Conservation (phyloP, 2,888 invertebrate genomes). For the Phortica magna region DNA sequence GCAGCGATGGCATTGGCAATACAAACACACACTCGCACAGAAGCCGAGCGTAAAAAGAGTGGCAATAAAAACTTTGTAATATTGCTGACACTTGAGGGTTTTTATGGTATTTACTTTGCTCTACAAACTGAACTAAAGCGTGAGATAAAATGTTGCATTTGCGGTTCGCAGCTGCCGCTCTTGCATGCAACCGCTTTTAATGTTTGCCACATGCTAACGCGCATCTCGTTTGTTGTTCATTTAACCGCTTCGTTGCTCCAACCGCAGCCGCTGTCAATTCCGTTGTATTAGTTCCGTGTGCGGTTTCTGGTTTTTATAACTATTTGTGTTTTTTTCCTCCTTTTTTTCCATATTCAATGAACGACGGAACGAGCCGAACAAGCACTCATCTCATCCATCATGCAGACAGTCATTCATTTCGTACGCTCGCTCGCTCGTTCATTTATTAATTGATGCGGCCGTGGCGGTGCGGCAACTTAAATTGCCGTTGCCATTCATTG, state of each 20-base stretch:
- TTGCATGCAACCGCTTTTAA: slow-evolving; percentile 2
- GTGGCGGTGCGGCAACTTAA: slow-evolving; percentile 4
- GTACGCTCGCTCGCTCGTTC: background rate
- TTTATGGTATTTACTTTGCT: slow-evolving; percentile 34
- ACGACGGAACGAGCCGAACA: background rate
- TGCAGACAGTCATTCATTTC: slow-evolving; percentile 10
- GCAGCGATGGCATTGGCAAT: slow-evolving; percentile 7
- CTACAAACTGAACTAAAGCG: slow-evolving; percentile 32
- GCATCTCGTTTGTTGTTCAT: slow-evolving; percentile 7
- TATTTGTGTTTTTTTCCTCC: background rate
- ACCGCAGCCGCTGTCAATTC: background rate
- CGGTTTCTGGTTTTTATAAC: background rate
- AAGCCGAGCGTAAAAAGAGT: slow-evolving; percentile 8
- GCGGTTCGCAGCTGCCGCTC: slow-evolving; percentile 21
- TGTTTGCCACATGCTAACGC: background rate
- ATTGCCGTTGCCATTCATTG: slow-evolving; percentile 12
- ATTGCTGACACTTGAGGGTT: slow-evolving; percentile 33
- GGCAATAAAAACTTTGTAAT: slow-evolving; percentile 21
- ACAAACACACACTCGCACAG: background rate
- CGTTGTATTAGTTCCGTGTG: slow-evolving; percentile 20
- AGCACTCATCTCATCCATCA: slow-evolving; percentile 8
- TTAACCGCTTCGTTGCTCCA: background rate
- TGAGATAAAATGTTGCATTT: slow-evolving; percentile 30
- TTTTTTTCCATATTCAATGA: background rate
- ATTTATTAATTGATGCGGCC: slow-evolving; percentile 7